Percentiles rank a stretch among this genome's conserved stretches.
These are phyloP conservation scores for Magallana angulata DNA, from an alignment of 1,140 invertebrate genomes.

Conservation along the genomic window DNA sequence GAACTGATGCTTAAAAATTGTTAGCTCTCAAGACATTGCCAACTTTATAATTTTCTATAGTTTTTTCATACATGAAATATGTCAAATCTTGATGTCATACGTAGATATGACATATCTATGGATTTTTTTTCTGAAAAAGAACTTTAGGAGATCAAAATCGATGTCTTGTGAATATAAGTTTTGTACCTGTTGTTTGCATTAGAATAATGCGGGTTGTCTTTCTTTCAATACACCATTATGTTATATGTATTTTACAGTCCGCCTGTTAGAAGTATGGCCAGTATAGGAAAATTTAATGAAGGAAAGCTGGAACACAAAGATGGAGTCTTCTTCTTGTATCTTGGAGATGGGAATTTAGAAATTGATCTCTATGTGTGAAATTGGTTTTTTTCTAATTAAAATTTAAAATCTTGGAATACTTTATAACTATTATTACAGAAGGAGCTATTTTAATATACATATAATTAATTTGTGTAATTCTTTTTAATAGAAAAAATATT, in stretches of 20 bases:
- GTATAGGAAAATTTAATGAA: constrained; percentile 87
- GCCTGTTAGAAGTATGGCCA: constrained; percentile 88
- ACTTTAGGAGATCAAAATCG: too few species aligned
- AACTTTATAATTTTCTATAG: too few species aligned
- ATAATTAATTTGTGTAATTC: neutral
- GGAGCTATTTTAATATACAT: neutral
- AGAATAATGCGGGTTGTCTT: too few species aligned
- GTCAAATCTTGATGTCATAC: too few species aligned
- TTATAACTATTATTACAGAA: neutral
- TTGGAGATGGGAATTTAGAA: constrained; percentile 85
- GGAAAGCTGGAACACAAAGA: constrained; percentile 85
- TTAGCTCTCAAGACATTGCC: too few species aligned
- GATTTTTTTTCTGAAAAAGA: too few species aligned
- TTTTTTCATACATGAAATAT: too few species aligned
- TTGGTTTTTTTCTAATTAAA: neutral
- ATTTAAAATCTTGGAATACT: too few species aligned
- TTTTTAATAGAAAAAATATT: constrained; percentile 86
- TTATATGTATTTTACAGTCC: constrained; percentile 80
- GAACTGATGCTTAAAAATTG: too few species aligned
- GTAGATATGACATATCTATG: too few species aligned
- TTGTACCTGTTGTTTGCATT: neutral
- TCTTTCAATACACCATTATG: neutral
- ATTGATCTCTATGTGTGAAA: constrained; percentile 87
- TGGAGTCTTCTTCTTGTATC: constrained; percentile 91
- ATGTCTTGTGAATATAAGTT: too few species aligned